Conservation (phyloP, 2,797 vertebrate genomes). For the Peromyscus aztecus region DNA sequence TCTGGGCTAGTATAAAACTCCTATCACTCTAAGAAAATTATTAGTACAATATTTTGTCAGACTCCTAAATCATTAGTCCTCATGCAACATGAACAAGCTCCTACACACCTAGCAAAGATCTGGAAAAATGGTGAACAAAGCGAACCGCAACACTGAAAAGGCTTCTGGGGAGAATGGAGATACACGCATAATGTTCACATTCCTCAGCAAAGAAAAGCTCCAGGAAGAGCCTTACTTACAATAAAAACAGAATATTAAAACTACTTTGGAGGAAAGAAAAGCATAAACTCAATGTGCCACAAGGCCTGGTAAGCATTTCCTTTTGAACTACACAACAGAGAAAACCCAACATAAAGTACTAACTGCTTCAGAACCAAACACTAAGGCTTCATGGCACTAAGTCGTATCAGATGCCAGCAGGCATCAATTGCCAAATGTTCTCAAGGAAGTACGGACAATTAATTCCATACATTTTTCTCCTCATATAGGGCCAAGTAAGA, state of each 20-base stretch:
- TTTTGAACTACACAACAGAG: conserved; percentile 34
- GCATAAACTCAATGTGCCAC: conserved; percentile 71
- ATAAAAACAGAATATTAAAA: conserved; percentile 50
- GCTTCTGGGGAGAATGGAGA: conserved; percentile 75
- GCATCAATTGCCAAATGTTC: conserved; percentile 54
- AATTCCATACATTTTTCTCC: background rate
- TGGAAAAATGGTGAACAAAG: conserved; percentile 44
- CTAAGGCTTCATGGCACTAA: conserved; percentile 33
- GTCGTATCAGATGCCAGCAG: background rate
- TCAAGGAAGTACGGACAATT: background rate
- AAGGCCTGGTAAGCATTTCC: conserved; percentile 71
- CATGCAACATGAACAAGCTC: conserved; percentile 83
- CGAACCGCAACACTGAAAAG: conserved; percentile 59
- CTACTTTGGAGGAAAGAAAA: conserved; percentile 63
- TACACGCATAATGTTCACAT: conserved; percentile 66
- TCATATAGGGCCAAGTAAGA: background rate
- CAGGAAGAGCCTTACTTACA: conserved; percentile 76
- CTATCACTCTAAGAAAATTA: conserved; percentile 76
- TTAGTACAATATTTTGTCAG: conserved; percentile 69
- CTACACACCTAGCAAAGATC: conserved; percentile 63
- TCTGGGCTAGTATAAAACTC: conserved; percentile 61
- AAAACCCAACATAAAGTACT: conserved; percentile 32
- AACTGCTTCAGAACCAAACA: conserved; percentile 42
- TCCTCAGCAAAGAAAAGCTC: conserved; percentile 70
- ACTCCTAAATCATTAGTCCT: conserved; percentile 75